Conservation (phyloP, 2,888 invertebrate genomes). For the Phlogophora meticulosa region DNA sequence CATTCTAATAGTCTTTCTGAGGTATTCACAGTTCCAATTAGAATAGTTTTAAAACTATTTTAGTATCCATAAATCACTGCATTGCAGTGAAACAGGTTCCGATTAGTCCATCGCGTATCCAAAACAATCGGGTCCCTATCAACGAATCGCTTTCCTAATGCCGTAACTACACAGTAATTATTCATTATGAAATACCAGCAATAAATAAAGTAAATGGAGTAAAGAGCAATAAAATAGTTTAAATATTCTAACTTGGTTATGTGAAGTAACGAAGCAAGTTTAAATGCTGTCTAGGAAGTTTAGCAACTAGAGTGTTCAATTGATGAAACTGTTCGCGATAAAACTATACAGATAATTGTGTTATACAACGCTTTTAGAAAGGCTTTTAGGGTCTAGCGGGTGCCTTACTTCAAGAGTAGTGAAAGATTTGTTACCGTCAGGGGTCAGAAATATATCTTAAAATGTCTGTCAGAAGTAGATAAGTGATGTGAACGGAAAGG, state of each 20-base stretch:
- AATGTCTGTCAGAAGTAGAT: background rate
- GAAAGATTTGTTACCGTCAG: constrained; percentile 12
- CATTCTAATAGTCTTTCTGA: background rate
- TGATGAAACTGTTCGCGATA: constrained; percentile 67
- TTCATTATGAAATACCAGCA: constrained; percentile 39
- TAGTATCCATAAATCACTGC: constrained; percentile 26
- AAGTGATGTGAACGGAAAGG: too few species aligned
- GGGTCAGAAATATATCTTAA: background rate
- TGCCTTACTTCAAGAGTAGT: constrained; percentile 30
- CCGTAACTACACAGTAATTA: constrained; percentile 33
- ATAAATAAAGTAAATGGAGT: constrained; percentile 53
- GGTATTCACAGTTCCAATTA: constrained; percentile 2
- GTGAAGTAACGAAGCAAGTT: constrained; percentile 58
- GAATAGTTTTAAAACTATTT: background rate
- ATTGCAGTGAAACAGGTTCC: constrained; percentile 14
- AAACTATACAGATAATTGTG: constrained; percentile 52
- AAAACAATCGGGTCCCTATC: constrained; percentile 35
- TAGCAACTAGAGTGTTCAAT: constrained; percentile 61
- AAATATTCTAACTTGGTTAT: constrained; percentile 58
- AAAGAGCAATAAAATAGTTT: constrained; percentile 57
- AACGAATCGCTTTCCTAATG: constrained; percentile 37
- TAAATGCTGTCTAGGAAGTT: constrained; percentile 66
- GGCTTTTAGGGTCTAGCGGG: constrained; percentile 43
- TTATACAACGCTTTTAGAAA: constrained; percentile 61
- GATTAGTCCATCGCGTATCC: constrained; percentile 35